Base-by-base conservation (phyloP, 2,797 vertebrate species). In the Paratrypauchen microcephalus region DNA sequence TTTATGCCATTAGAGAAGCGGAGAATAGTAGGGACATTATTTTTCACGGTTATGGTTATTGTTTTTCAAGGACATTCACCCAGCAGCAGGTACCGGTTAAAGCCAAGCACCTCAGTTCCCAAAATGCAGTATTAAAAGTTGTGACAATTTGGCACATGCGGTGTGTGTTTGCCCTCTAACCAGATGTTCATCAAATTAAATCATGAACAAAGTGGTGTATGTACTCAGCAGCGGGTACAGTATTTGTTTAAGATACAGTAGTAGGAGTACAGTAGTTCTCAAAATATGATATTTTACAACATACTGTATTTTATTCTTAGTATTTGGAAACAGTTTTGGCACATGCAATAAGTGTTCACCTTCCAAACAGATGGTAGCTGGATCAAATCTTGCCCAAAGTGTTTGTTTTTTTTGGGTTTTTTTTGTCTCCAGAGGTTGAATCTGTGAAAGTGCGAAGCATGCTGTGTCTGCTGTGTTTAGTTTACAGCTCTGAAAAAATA, bases 1-100 rank as follows among this genome's bases (percentile, higher is more conserved):
- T 52, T 64, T 9, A 64, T 70, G 54, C n/a, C 19, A 19, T 66
- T 32, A 66, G 55, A 39, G 18, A 8, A 75, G 68, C 41, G 57
- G 13, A 70, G 64, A 13, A 66, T 18, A 59, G 30, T 58, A 16
- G 21, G 2, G 56, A 45, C 5, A 68, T 69, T 66, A 61, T 69
- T 62, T 72, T 66, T n/a, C 61, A 48, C 39, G 50, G 24, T 11
- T 58, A 36, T 39, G 65, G 60, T 12, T 54, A 45, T 63, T 65
- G 60, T 12, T 54, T 36, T 63, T 65, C 65, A 39, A 11, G 2
- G 50, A 62, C 60, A 55, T 58, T 13, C 41, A 6, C 12, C 12
- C 41, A 45, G 41, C 15, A 45, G 12, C 4, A 45, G 13, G 41
- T 15, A 16, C 15, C 12, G 1, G 39, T 13, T 41, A 3, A 41